phyloP scores from a whole-genome alignment of 1,140 invertebrate genomes.

The Sycophaga agraensis region DNA sequence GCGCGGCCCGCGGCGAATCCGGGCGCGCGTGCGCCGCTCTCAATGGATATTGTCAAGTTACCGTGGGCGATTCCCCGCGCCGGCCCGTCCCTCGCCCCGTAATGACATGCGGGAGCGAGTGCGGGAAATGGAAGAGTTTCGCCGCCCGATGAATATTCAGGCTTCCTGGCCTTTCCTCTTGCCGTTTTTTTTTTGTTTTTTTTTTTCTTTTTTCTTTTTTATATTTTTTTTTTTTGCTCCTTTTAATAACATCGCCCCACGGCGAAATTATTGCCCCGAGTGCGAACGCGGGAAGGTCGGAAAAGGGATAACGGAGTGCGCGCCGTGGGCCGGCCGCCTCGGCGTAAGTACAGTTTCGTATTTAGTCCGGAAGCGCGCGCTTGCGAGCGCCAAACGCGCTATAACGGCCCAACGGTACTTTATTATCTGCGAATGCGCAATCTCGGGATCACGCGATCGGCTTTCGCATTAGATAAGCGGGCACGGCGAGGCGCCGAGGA shows the following conservation, averaged over 20 bases:
- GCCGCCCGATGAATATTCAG: slow-evolving; percentile 41
- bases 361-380: slow-evolving; percentile 44
- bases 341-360: slow-evolving; percentile 37
- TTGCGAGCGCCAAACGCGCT: too few relatives aligned
- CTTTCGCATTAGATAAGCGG: too few relatives aligned
- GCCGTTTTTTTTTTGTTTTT: slow-evolving; percentile 3
- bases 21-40: neutral
- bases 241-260: slow-evolving; percentile 33
- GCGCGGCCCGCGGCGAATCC: too few relatives aligned
- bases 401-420: slow-evolving; percentile 42
- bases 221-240: slow-evolving; percentile 1
- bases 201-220: slow-evolving; percentile 4
- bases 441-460: slow-evolving; percentile 35
- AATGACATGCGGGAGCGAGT: slow-evolving; percentile 38
- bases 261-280: slow-evolving; percentile 32
- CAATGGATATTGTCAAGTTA: slow-evolving; percentile 1
- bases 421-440: slow-evolving; percentile 41
- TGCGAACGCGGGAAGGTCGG: neutral
- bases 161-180: slow-evolving; percentile 40
- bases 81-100: neutral
- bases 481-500: too few relatives aligned
- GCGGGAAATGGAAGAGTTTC: slow-evolving; percentile 37
- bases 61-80: neutral
- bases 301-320: slow-evolving; percentile 24
- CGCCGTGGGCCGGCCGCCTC: too few relatives aligned